Percentiles rank a stretch among this genome's conserved stretches.
Conservation (phyloP, 2,113 vertebrate species). For the Proteles cristata region DNA sequence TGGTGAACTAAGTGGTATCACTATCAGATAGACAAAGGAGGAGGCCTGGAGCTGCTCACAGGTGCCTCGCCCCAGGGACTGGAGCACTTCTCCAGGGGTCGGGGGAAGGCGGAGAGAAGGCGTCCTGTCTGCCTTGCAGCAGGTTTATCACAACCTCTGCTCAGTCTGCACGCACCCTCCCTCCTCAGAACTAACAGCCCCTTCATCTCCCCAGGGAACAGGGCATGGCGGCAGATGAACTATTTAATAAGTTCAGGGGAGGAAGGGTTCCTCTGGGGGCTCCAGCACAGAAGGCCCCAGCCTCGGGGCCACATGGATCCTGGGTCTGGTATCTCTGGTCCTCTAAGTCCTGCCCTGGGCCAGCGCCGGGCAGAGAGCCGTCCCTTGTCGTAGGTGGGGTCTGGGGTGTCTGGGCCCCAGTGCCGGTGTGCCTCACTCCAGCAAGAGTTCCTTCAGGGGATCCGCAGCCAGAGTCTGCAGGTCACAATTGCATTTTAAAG, state of each 20-base stretch:
- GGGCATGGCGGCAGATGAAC: background rate
- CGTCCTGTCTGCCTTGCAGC: background rate
- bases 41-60: background rate
- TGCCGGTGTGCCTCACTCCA: fast-evolving
- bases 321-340: background rate
- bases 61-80: background rate
- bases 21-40: background rate
- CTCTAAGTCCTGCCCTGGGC: background rate
- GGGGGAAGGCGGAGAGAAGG: background rate
- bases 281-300: background rate
- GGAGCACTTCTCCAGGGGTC: background rate
- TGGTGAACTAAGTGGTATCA: background rate
- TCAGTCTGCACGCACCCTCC: background rate
- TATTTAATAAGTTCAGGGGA: background rate
- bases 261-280: background rate
- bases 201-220: background rate
- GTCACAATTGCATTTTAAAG: background rate
- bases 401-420: background rate
- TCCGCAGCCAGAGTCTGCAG: background rate
- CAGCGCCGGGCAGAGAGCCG: background rate
- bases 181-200: fast-evolving
- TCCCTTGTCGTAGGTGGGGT: background rate
- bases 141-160: background rate
- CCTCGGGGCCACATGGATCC: fast-evolving
- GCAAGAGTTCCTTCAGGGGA: background rate